These are phyloP conservation scores for Trypoxylon attenuatum DNA, from an alignment of 2,888 invertebrate genomes.

Conservation along the genomic window DNA sequence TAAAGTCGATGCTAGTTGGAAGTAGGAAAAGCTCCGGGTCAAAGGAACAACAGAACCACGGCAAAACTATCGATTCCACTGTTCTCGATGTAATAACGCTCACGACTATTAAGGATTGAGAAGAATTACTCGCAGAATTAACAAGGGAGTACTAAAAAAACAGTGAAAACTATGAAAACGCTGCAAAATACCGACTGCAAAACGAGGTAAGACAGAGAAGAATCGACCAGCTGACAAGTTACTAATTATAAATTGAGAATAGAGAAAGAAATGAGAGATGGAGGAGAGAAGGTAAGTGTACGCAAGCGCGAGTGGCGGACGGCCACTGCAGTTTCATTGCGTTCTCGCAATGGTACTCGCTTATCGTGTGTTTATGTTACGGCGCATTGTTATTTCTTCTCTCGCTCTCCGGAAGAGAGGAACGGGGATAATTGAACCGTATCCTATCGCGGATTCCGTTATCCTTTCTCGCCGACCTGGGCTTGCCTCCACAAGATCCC, in stretches of 20 bases:
- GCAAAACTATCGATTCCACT: no score
- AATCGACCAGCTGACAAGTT: no score
- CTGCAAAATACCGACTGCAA: no score
- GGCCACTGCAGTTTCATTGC: conserved; percentile 60
- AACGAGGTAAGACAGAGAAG: no score
- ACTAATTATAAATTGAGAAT: neutral
- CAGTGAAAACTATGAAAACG: conserved; percentile 2
- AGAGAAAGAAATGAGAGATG: neutral
- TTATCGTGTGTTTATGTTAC: conserved; percentile 68
- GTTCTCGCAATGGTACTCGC: conserved; percentile 53
- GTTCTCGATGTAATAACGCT: no score
- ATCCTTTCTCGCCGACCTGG: conserved; percentile 31
- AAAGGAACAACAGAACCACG: no score
- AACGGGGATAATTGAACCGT: conserved; percentile 66
- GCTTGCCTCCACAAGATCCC: conserved; percentile 31
- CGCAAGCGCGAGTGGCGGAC: conserved; percentile 27
- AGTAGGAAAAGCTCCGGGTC: no score
- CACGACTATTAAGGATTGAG: no score
- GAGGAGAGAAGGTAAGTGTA: conserved; percentile 8
- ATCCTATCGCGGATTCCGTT: conserved; percentile 57
- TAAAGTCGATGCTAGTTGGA: neutral
- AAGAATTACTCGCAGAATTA: no score
- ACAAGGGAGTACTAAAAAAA: neutral
- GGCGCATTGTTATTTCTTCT: conserved; percentile 65
- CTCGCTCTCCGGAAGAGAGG: conserved; percentile 48